phyloP scores from a whole-genome alignment of 2,888 invertebrate species.

The Eupithecia centaureata region DNA sequence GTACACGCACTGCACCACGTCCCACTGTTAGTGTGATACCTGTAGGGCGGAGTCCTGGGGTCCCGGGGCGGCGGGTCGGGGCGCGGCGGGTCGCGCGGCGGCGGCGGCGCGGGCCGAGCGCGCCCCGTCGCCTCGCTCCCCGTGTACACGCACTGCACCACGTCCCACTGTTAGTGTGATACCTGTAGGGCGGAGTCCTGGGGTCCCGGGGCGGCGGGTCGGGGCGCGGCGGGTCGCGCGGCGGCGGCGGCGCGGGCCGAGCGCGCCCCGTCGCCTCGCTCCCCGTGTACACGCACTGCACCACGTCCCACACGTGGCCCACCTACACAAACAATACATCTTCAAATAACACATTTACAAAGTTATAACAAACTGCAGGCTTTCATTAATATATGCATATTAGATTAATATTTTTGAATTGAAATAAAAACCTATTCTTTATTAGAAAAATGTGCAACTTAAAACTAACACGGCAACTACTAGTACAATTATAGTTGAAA shows the following conservation, averaged over 20 bases:
- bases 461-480: too few relatives aligned
- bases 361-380: too few relatives aligned
- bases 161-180: too few relatives aligned
- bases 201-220: slow-evolving; percentile 47
- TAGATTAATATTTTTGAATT: too few relatives aligned
- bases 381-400: too few relatives aligned
- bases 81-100: slow-evolving; percentile 51
- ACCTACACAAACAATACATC: slow-evolving; percentile 49
- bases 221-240: slow-evolving; percentile 50
- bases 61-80: slow-evolving; percentile 46
- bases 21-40: too few relatives aligned
- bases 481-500: too few relatives aligned
- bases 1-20: slow-evolving; percentile 53
- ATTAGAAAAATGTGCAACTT: too few relatives aligned
- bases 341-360: too few relatives aligned
- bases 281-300: slow-evolving; percentile 60
- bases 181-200: slow-evolving; percentile 40
- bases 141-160: slow-evolving; percentile 54
- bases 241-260: slow-evolving; percentile 54
- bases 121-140: slow-evolving; percentile 47
- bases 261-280: slow-evolving; percentile 49
- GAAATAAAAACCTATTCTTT: too few relatives aligned
- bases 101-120: slow-evolving; percentile 53
- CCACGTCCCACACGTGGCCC: slow-evolving; percentile 75
- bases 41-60: slow-evolving; percentile 40